Evolutionary conservation across 2,113 vertebrate species (phyloP), one percentile per base, ranked within the genome.

Genomic region (Odocoileus hemionus): DNA sequence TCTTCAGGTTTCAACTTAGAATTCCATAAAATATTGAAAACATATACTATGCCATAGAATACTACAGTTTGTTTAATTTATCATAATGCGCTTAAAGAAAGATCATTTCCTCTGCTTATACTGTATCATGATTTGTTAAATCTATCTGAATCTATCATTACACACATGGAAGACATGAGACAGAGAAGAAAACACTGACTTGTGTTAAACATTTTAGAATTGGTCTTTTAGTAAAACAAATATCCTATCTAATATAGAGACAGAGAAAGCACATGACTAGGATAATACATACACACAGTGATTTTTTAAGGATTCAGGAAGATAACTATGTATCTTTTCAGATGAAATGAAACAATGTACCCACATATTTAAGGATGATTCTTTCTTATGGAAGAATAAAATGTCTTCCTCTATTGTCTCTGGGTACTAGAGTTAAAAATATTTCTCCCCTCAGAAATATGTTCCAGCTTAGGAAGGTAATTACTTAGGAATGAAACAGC

Each of bases 71-170:
- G 87, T 61, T 67, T 96, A 97, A 98, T 92, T 98, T 97, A 95
- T 96, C 97, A 11, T 91, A 92, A 28, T 96, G 76, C 1, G 61
- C 50, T 96, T 89, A 84, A 6, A 98, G 78, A 57, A 98, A 98
- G 54, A 96, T 92, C 84, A 96, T 98, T 98, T 98, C 55, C 61
- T 98, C 28, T 96, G 87, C 93, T 96, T 97, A 55, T 86, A 97
- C 86, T 97, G 89, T 84, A 96, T 26, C 89, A 28, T 36, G 84
- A 93, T 92, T 86, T 98, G 78, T 83, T 96, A 47, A 45, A 39
- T 5, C 30, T 98, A 95, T 97, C 47, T 96, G 26, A 94, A 57
- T 95, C 7, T 80, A 94, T 98, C 86, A 82, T 82, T 60, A 82
- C 47, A 50, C 70, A 83, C 3, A 86, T 11, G 50, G 45, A 1